Conservation (phyloP, 2,888 invertebrate species). For the Cataglyphis rosenhaueri region DNA sequence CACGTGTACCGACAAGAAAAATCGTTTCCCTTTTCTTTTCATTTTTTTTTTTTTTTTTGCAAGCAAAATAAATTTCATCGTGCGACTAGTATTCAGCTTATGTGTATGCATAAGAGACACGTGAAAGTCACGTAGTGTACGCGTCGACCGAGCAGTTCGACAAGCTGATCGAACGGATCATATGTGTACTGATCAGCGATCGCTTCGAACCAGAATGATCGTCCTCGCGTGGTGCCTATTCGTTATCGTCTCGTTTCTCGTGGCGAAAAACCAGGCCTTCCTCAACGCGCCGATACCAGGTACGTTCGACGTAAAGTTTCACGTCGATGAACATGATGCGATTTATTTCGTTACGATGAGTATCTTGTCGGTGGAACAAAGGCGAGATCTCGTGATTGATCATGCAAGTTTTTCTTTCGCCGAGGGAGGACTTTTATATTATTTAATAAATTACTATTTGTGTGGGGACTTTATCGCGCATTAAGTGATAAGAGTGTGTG, state of each 20-base stretch:
- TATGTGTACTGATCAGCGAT: slow-evolving; percentile 48
- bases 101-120: neutral
- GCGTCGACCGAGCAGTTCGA: slow-evolving; percentile 27
- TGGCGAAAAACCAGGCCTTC: slow-evolving; percentile 78
- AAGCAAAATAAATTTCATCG: slow-evolving; percentile 9
- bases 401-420: neutral
- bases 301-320: slow-evolving; percentile 46
- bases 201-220: slow-evolving; percentile 76
- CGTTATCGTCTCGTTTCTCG: slow-evolving; percentile 75
- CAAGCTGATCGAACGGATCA: slow-evolving; percentile 56
- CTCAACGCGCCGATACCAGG: slow-evolving; percentile 79
- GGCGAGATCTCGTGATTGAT: slow-evolving; percentile 44
- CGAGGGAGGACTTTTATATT: neutral
- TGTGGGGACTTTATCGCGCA: neutral
- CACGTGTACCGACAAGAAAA: slow-evolving; percentile 26
- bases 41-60: neutral
- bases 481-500: slow-evolving; percentile 3
- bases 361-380: slow-evolving; percentile 2
- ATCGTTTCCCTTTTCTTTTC: neutral
- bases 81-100: neutral
- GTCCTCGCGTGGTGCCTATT: slow-evolving; percentile 77
- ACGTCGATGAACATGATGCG: neutral
- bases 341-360: neutral
- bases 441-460: slow-evolving; percentile 4
- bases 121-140: slow-evolving; percentile 49